Evolutionary conservation across 2,797 vertebrate species (phyloP), one percentile per base, ranked within the genome.

Genomic region (Chanos chanos): DNA sequence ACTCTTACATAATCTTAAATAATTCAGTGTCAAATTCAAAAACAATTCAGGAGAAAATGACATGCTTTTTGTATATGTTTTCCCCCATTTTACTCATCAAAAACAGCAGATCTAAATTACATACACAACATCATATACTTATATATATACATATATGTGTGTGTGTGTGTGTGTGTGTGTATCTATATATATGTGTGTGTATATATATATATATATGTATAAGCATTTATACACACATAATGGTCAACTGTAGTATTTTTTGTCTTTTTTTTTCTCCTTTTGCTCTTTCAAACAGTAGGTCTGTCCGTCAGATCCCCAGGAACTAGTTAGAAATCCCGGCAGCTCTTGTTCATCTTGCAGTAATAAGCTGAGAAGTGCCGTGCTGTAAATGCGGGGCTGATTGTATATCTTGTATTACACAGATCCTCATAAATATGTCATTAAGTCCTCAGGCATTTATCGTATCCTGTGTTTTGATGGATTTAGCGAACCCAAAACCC

Each of bases 371-470:
- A 41, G 57, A 10, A 41, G 21, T 59, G n/a, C 54, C 22, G 50
- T 48, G 44, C 54, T 37, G 7, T 47, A n/a, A 65, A 53, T 55
- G 19, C 67, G 50, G 62, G 50, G 2, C 19, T 63, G 66, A 67
- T 73, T 83, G 59, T 49, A 57, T 52, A 72, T 64, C 56, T 60
- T 67, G 21, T 52, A 56, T 73, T 69, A 47, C 25, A 31, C 58
- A 70, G 73, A 80, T 78, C 71, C 62, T 63, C 25, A 13, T 60
- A 68, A 74, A 73, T 59, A 59, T 55, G 54, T 72, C 64, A 75
- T 75, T 76, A 72, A 24, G 66, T 51, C 45, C 61, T 41, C 25
- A 18, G 57, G 66, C 70, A 25, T 50, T 66, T 64, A 30, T 58
- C 52, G 43, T 71, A 57, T 76, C 45, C 31, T 40, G 47, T 76